Base-by-base conservation (phyloP, 1,140 invertebrate species). In the Atta texana region DNA sequence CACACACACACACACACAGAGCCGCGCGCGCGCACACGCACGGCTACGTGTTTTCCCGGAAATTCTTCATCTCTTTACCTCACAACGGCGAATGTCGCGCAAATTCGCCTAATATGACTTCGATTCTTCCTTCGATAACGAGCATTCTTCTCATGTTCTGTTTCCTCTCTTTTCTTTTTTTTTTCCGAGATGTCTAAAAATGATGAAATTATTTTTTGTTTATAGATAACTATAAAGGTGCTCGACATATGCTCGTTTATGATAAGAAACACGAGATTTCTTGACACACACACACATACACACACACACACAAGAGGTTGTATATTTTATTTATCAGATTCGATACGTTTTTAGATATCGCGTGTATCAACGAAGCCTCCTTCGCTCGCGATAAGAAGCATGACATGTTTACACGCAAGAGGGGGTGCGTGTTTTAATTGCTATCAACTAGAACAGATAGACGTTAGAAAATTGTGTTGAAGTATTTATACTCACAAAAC, bases 21-120 rank as follows among this genome's bases (percentile, higher is more conserved):
- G 24, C 24, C 24, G 2, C 31, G 2, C 31, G 2, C 31, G 57
- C 66, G 31, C 39, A 10, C 8, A 10, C 39, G 2, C 7, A 2
- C 77, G 59, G 51, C 64, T 39, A 75, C 57, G 53, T 77, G 71
- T 90, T 88, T 80, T 66, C 61, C 51, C 64, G 28, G 76, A 53
- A 76, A 71, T 87, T 87, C 81, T 89, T 86, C 59, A 51, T 69
- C 61, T 66, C n/a, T 82, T 51, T 61, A 39, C 1, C 51, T 51
- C 14, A 24, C 16, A 57, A 44, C 24, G 59, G 12, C 53, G 5
- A 74, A 61, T 14, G 39, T 49, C 18, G 55, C 34, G 28, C 55
- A 34, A 84, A 61, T 10, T 34, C 34, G 39, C 8, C 28, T 16
- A 12, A 6, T 49, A 72, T 34, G 24, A 31, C 39, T 68, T 24